A percentile compares a stretch with the other conserved stretches of the same genome.
Evolutionary conservation across 2,113 vertebrate genomes (phyloP).

Genomic region (Brachyhypopomus gauderio): DNA sequence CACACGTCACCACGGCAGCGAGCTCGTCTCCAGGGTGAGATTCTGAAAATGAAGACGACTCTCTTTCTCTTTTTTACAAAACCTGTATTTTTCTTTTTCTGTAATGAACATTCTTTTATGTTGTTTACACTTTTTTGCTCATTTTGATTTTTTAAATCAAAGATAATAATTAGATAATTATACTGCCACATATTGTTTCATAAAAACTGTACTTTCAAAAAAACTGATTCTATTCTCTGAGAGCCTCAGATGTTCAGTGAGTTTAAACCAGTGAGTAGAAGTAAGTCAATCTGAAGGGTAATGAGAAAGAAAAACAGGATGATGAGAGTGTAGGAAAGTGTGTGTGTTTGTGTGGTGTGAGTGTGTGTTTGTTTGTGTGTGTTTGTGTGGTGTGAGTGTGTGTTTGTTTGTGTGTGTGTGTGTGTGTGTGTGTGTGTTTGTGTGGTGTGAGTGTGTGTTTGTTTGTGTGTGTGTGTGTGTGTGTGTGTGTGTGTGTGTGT

Average conservation of each 20-base stretch:
- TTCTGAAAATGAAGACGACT: background rate
- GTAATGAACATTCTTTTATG: background rate
- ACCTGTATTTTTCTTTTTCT: background rate
- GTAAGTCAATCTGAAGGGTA: background rate
- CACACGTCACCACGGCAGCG: slow-evolving; percentile 36
- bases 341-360: background rate
- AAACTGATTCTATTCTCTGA: too few relatives aligned
- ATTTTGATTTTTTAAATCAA: background rate
- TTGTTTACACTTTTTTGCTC: background rate
- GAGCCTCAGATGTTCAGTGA: too few relatives aligned
- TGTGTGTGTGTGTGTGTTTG: too few relatives aligned
- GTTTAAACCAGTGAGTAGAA: background rate
- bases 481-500: too few relatives aligned
- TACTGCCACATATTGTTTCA: too few relatives aligned
- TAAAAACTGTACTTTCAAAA: too few relatives aligned
- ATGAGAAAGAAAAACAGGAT: background rate
- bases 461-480: slow-evolving; percentile 29
- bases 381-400: too few relatives aligned
- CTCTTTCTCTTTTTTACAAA: slow-evolving; percentile 1
- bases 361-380: slow-evolving; percentile 36
- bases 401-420: too few relatives aligned
- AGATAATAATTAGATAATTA: too few relatives aligned
- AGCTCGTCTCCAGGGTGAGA: slow-evolving; percentile 18
- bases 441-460: background rate
- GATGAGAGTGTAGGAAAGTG: background rate